Conservation (phyloP, 2,888 invertebrate genomes). For the Rhagophthalmus giganteus region DNA sequence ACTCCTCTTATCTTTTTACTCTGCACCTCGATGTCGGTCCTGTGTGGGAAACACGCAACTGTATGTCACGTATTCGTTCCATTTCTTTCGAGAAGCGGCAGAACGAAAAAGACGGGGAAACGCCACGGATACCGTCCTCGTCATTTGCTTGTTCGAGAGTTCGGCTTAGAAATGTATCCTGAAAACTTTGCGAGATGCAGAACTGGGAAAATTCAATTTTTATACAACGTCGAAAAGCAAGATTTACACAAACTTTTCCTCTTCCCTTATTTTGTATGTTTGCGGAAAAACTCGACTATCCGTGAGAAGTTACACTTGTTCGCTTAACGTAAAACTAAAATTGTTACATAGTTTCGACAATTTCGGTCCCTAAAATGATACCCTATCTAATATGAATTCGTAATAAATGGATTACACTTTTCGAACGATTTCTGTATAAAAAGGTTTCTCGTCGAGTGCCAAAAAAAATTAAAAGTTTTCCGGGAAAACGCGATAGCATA, state of each 20-base stretch:
- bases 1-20: slow-evolving; percentile 25
- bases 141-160: slow-evolving; percentile 8
- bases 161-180: slow-evolving; percentile 13
- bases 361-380: no score
- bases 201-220: slow-evolving; percentile 21
- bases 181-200: slow-evolving; percentile 16
- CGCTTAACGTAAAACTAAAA: no score
- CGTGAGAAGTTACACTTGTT: slow-evolving; percentile 9
- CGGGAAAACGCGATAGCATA: slow-evolving; percentile 11
- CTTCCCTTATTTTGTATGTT: slow-evolving; percentile 10
- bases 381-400: no score
- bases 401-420: no score
- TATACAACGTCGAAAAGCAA: slow-evolving; percentile 15
- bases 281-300: slow-evolving; percentile 9
- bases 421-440: no score
- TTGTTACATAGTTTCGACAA: no score
- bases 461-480: slow-evolving; percentile 10
- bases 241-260: slow-evolving; percentile 18
- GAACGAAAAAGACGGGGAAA: slow-evolving; percentile 14
- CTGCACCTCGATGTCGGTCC: slow-evolving; percentile 19
- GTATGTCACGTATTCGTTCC: slow-evolving; percentile 11
- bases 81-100: slow-evolving; percentile 6
- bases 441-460: neutral
- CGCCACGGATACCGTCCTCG: neutral
- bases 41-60: slow-evolving; percentile 15